Base-by-base conservation (phyloP, 1,140 invertebrate genomes). In the Euwallacea similis region DNA sequence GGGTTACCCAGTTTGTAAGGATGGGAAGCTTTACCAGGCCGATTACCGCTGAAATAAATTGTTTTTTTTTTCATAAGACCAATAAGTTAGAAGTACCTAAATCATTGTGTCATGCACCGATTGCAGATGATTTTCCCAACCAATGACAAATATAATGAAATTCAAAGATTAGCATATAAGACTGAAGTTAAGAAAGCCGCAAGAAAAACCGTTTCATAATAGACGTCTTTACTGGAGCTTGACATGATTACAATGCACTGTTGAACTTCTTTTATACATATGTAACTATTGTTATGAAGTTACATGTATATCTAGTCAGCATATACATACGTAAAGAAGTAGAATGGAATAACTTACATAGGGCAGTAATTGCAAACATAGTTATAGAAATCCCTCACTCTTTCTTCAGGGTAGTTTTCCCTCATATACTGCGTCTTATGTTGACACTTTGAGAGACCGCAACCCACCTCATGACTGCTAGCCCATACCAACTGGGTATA, bases 351-450 rank as follows among this genome's bases (percentile, higher is more conserved):
- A 42, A 86, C 88, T 89, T 85, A 93, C 92, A 87, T 88, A 2
- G 92, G 92, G 80, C 92, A 93, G 80, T 94, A 94, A 83, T 94
- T 93, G 80, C 92, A 94, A n/a, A 94, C 88, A 79, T 94, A 94
- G 81, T 89, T 92, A 81, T 87, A 93, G 81, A 89, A 93, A 64
- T 82, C 83, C 50, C 87, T 87, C 75, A 85, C 85, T 16, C 85
- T 87, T 59, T 15, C 54, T 6, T 46, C 16, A 7, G 61, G 46
- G 10, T 81, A 84, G 15, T 76, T 74, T n/a, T 58, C 72, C 21
- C 72, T 58, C n/a, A 55, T 73, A 58, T 70, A 41, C 8, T 68
- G 50, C 6, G 10, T 10, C 11, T 70, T 85, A 84, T 43, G 79
- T 71, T n/a, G 78, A 75, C 92, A 94, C 74, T 88, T 86, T 7